Evolutionary conservation across 2,888 invertebrate genomes (phyloP).

Genomic region (Idaea aversata): DNA sequence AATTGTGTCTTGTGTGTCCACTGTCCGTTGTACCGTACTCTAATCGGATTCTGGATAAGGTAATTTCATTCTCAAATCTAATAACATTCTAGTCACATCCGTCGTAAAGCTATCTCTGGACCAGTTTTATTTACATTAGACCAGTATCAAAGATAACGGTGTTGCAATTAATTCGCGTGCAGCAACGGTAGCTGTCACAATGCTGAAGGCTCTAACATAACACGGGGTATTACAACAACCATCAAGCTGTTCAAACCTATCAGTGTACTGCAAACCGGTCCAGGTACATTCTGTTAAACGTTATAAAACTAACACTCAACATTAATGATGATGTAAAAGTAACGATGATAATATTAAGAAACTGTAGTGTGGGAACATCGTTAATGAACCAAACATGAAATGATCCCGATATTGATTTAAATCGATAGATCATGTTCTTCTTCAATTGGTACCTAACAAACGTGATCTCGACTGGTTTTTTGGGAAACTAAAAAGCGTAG

Average conservation of each 20-base stretch:
- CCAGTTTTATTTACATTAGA: conserved; percentile 42
- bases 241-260: conserved; percentile 15
- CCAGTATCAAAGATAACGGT: conserved; percentile 37
- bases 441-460: conserved; percentile 5
- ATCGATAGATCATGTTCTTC: neutral
- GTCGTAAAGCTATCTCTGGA: conserved; percentile 13
- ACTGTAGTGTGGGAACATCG: conserved; percentile 10
- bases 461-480: conserved; percentile 20
- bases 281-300: conserved; percentile 9
- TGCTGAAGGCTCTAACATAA: conserved; percentile 12
- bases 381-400: conserved; percentile 5
- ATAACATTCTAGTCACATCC: neutral
- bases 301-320: conserved; percentile 20
- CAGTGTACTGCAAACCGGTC: conserved; percentile 20
- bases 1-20: neutral
- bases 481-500: conserved; percentile 37
- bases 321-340: conserved; percentile 19
- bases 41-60: neutral
- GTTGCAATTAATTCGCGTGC: conserved; percentile 47
- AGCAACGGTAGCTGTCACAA: conserved; percentile 51
- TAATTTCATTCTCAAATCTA: neutral
- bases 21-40: neutral
- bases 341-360: neutral
- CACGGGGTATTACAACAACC: conserved; percentile 6
- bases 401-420: conserved; percentile 12